These are phyloP conservation scores for Monochamus saltuarius DNA, from an alignment of 1,140 invertebrate genomes.

Conservation along the genomic window DNA sequence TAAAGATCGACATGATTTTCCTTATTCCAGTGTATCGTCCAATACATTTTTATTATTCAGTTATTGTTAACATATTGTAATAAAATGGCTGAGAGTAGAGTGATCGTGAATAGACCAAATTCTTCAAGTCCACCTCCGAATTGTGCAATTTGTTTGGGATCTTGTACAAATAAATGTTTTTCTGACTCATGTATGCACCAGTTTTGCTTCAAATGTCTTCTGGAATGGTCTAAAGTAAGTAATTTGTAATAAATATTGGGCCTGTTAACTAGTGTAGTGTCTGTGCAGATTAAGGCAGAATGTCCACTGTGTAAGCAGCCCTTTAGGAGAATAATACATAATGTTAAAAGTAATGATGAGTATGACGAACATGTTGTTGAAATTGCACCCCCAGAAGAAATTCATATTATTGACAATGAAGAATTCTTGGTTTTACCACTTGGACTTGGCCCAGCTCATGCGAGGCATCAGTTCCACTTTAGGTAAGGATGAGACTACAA, in stretches of 20 bases:
- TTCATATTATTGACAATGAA: constrained; percentile 31
- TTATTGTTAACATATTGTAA: not conserved
- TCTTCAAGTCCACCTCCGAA: constrained; percentile 72
- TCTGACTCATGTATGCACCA: constrained; percentile 90
- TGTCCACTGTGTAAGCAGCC: constrained; percentile 92
- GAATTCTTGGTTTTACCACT: constrained; percentile 39
- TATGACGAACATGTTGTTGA: constrained; percentile 76
- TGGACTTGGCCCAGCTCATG: constrained; percentile 24
- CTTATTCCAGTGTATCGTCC: not conserved
- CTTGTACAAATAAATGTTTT: constrained; percentile 84
- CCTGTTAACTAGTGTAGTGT: not conserved
- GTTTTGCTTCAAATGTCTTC: constrained; percentile 90
- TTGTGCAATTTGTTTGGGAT: constrained; percentile 90
- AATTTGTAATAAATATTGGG: not conserved
- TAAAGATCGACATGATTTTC: constrained; percentile 8
- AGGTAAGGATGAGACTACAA: constrained; percentile 35
- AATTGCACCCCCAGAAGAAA: constrained; percentile 26
- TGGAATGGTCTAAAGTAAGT: constrained; percentile 89
- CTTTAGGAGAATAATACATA: constrained; percentile 90
- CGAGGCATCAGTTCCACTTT: constrained; percentile 49
- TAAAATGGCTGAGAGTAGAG: constrained; percentile 39
- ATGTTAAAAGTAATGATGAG: constrained; percentile 81
- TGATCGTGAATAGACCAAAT: constrained; percentile 39
- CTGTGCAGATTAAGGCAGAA: constrained; percentile 76
- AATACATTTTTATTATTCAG: not conserved